Evolutionary conservation across 2,113 vertebrate species (phyloP).

Genomic region (Eolophus roseicapilla): DNA sequence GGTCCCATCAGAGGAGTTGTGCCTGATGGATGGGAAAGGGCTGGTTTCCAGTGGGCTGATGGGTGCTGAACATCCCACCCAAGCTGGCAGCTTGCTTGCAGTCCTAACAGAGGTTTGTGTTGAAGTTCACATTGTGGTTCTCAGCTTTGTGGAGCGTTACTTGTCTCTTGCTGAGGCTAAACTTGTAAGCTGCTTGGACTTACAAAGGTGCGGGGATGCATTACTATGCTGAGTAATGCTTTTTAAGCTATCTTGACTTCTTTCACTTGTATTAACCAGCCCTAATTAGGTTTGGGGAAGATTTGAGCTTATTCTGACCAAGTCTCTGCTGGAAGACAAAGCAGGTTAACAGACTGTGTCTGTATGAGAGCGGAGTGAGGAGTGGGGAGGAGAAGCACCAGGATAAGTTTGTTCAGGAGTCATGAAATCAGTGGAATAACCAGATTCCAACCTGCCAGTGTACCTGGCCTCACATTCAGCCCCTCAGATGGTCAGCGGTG

Average conservation of each 20-base stretch:
- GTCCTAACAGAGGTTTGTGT: background rate
- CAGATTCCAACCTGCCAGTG: background rate
- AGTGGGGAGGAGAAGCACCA: background rate
- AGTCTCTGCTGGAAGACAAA: background rate
- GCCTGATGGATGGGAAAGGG: background rate
- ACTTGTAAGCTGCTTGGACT: background rate
- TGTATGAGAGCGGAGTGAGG: background rate
- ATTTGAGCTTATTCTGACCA: background rate
- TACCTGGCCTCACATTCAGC: background rate
- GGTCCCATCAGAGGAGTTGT: fast-evolving
- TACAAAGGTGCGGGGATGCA: background rate
- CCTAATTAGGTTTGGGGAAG: background rate
- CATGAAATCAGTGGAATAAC: background rate
- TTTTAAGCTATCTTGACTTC: background rate
- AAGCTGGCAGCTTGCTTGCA: background rate
- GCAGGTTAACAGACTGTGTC: background rate
- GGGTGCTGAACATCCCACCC: background rate
- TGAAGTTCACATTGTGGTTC: background rate
- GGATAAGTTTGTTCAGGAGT: background rate
- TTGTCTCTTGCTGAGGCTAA: background rate
- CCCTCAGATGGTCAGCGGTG: constrained; percentile 17
- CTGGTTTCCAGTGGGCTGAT: background rate
- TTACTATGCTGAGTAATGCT: no score
- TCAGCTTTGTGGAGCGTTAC: background rate
- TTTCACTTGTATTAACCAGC: background rate